Evolutionary conservation across 2,113 vertebrate genomes (phyloP).

Genomic region (Dromaius novaehollandiae): DNA sequence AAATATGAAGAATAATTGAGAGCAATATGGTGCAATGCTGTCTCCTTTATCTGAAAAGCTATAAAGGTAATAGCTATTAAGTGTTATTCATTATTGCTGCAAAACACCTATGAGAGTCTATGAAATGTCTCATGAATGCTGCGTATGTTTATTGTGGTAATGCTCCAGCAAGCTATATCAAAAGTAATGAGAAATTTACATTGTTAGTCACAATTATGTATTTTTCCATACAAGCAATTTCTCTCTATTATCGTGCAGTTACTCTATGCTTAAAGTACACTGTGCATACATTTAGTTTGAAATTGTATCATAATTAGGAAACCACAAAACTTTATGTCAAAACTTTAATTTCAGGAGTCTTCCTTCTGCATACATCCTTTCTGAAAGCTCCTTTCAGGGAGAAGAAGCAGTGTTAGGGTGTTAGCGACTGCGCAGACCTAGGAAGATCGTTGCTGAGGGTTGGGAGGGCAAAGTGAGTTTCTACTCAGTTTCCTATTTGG

Average conservation of each 20-base stretch:
- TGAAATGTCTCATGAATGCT: background rate
- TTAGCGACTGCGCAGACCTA: background rate
- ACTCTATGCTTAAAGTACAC: background rate
- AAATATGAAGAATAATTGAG: background rate
- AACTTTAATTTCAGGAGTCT: background rate
- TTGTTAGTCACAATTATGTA: background rate
- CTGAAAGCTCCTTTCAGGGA: background rate
- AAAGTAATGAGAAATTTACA: background rate
- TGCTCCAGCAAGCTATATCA: background rate
- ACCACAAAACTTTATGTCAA: background rate
- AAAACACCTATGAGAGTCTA: background rate
- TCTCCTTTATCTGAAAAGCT: background rate
- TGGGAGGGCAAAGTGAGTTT: background rate
- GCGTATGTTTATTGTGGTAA: background rate
- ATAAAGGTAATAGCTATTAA: background rate
- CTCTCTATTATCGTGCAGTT: background rate
- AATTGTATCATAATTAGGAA: background rate
- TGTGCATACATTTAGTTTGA: background rate
- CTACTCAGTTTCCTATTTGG: background rate
- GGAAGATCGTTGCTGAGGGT: background rate
- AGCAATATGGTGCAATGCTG: background rate
- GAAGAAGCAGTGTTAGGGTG: background rate
- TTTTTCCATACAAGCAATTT: slow-evolving; percentile 13
- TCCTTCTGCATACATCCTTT: background rate
- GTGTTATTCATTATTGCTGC: background rate